A percentile compares a stretch with the other conserved stretches of the same genome.
Conservation (phyloP, 1,140 invertebrate genomes). For the Streblospio benedicti region DNA sequence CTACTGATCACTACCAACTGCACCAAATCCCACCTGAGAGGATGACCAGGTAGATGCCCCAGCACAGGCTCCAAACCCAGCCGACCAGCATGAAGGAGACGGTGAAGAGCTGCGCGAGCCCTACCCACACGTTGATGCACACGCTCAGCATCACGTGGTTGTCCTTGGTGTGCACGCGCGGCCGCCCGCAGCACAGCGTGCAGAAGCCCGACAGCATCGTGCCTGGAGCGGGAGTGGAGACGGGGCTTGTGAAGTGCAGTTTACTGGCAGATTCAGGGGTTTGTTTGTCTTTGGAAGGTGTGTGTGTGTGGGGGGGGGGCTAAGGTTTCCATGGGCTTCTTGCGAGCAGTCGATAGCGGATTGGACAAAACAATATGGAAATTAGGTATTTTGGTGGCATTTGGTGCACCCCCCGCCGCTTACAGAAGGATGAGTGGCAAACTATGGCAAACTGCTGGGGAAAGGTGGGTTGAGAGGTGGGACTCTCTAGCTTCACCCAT, state of each 20-base stretch:
- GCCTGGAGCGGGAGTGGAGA: constrained; percentile 52
- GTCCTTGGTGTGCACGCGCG: constrained; percentile 59
- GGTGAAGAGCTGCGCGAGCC: constrained; percentile 76
- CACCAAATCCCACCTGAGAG: constrained; percentile 38
- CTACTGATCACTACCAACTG: too few relatives aligned
- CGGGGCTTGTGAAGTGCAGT: too few relatives aligned
- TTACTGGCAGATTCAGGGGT: too few relatives aligned
- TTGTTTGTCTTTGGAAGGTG: background rate
- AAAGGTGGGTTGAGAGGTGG: too few relatives aligned
- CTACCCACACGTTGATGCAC: constrained; percentile 74
- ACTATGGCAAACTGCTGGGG: too few relatives aligned
- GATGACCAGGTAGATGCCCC: constrained; percentile 78
- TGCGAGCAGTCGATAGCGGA: background rate
- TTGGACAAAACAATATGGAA: background rate
- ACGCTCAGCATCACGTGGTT: constrained; percentile 27
- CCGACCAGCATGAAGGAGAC: constrained; percentile 90
- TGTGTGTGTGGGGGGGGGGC: background rate
- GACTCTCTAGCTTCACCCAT: constrained; percentile 58
- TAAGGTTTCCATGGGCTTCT: background rate
- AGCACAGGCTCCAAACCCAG: constrained; percentile 95
- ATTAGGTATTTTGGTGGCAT: background rate
- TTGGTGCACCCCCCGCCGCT: too few relatives aligned
- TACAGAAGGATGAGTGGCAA: too few relatives aligned
- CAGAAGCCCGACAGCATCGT: constrained; percentile 77
- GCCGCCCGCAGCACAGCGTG: constrained; percentile 78